A percentile compares a stretch with the other conserved stretches of the same genome.
phyloP scores from a whole-genome alignment of 2,888 invertebrate species.

The Zygogramma bicolorata region DNA sequence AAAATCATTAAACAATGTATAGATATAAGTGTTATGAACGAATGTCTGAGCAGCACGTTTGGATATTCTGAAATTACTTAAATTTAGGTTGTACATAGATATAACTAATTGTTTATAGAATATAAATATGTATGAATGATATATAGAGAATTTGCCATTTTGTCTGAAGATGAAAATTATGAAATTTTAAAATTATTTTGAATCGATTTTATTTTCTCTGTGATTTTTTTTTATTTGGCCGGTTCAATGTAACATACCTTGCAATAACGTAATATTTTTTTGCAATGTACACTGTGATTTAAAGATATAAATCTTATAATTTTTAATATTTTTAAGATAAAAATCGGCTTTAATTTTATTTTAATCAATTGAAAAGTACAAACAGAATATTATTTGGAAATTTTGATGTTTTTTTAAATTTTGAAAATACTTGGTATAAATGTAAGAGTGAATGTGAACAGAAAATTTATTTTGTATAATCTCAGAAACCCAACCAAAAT shows the following conservation, averaged over 20 bases:
- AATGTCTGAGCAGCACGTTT: constrained; percentile 38
- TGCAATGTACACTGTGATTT: constrained; percentile 58
- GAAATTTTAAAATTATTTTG: constrained; percentile 45
- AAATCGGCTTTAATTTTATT: constrained; percentile 45
- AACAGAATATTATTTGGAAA: constrained; percentile 45
- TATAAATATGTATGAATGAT: constrained; percentile 55
- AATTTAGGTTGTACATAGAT: constrained; percentile 56
- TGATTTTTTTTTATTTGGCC: constrained; percentile 55
- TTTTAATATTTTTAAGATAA: constrained; percentile 45
- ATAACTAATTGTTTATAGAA: constrained; percentile 54
- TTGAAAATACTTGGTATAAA: constrained; percentile 38
- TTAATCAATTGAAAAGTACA: constrained; percentile 53
- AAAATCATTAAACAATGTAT: constrained; percentile 62
- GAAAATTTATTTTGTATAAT: constrained; percentile 46
- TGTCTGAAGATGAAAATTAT: constrained; percentile 49
- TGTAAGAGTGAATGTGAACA: constrained; percentile 45
- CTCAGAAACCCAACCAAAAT: constrained; percentile 36
- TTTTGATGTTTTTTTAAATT: constrained; percentile 42
- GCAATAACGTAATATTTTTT: constrained; percentile 57
- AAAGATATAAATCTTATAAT: constrained; percentile 49
- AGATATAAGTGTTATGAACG: constrained; percentile 59
- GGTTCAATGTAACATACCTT: constrained; percentile 58
- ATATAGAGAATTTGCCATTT: constrained; percentile 51
- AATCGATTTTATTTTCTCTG: constrained; percentile 51
- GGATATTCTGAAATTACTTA: constrained; percentile 46